phyloP scores from a whole-genome alignment of 2,888 invertebrate genomes.

The Pristionchus entomophagus region DNA sequence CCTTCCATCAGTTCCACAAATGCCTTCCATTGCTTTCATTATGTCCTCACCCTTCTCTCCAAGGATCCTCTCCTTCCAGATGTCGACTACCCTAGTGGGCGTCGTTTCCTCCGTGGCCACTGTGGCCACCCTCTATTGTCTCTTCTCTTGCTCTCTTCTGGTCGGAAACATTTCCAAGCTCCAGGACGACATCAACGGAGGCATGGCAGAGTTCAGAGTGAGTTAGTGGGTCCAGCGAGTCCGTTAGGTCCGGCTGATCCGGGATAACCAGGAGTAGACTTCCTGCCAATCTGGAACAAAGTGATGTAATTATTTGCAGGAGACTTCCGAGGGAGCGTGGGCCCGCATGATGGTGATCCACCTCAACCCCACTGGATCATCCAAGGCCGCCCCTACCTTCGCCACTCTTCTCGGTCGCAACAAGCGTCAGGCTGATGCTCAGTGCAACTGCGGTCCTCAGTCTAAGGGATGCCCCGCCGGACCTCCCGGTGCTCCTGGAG shows the following conservation, averaged over 20 bases:
- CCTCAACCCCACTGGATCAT: conserved; percentile 58
- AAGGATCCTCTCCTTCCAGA: too few relatives aligned
- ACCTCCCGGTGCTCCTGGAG: conserved; percentile 67
- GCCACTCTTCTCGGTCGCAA: conserved; percentile 60
- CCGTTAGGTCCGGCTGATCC: too few relatives aligned
- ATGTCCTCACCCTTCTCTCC: background rate
- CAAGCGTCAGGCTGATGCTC: conserved; percentile 59
- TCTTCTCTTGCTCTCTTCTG: conserved; percentile 56
- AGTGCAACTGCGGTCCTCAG: conserved; percentile 67
- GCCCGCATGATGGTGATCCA: conserved; percentile 61
- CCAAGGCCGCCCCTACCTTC: conserved; percentile 60
- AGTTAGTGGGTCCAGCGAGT: too few relatives aligned
- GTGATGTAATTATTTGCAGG: conserved; percentile 50
- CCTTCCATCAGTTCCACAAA: background rate
- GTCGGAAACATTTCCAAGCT: conserved; percentile 59
- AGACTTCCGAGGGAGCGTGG: conserved; percentile 63
- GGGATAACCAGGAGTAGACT: too few relatives aligned
- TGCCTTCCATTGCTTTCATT: background rate
- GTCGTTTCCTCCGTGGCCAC: conserved; percentile 59
- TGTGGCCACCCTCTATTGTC: conserved; percentile 55
- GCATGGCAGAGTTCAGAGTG: conserved; percentile 64
- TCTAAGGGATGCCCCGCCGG: conserved; percentile 67
- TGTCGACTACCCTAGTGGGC: conserved; percentile 52
- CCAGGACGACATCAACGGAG: conserved; percentile 58
- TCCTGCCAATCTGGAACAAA: too few relatives aligned